Evolutionary conservation across 2,113 vertebrate species (phyloP), one percentile per base, ranked within the genome.

Genomic region (Desmodus rotundus): DNA sequence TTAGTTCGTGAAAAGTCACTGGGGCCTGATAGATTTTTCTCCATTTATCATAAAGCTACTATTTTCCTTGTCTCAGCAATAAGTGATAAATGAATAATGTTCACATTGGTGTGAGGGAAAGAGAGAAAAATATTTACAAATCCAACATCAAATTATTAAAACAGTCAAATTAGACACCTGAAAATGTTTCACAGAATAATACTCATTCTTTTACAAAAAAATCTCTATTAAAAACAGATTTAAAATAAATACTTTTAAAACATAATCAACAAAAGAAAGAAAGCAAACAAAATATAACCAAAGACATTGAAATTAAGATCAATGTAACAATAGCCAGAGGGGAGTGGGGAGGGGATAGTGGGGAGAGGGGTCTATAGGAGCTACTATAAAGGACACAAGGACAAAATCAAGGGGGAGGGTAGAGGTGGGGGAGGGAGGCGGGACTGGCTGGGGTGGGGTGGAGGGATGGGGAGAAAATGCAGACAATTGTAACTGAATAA

Each of bases 1-100:
- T 58, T 78, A 97, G 96, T 97, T 98, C 96, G 97, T 97, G 97
- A 98, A 97, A 98, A 98, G 98, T 97, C 97, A 97, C 97, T 96
- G 92, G 94, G 96, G 96, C 96, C 94, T 98, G 97, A 98, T 94
- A 96, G 97, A 98, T 97, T 92, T 67, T 95, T 97, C 96, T 96
- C 31, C 93, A 2, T 96, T 98, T 93, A 97, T 97, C 92, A 96
- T 94, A 96, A 96, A 98, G 87, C 89, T 97, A 91, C 96, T 96
- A 96, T 96, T 98, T 98, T 96, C 95, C 93, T 97, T 96, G 95
- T 97, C 95, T 98, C 58, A 85, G 82, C 38, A 98, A 94, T n/a
- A 97, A 98, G 91, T 98, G 77, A 96, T 96, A 98, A 98, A 96
- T 97, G 97, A 98, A 97, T 98, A 97, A 98, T 90, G 85, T 98